phyloP scores from a whole-genome alignment of 2,888 invertebrate species.

The Melipona bicolor region DNA sequence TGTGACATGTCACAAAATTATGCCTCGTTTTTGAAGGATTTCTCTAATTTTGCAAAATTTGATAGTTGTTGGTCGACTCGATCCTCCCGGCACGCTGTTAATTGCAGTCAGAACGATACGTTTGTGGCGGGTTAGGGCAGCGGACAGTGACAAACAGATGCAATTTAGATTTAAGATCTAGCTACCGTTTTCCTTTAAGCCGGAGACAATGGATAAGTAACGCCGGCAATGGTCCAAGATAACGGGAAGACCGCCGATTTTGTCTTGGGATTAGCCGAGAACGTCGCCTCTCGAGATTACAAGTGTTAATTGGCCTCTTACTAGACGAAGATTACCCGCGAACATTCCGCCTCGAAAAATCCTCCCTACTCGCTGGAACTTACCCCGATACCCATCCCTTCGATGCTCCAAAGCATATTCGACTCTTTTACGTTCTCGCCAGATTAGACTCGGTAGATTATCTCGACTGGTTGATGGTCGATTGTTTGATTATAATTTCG shows the following conservation, averaged over 20 bases:
- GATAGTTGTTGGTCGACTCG: constrained; percentile 5
- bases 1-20: no score
- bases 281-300: constrained; percentile 67
- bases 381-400: not conserved
- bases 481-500: no score
- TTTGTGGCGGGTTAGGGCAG: constrained; percentile 50
- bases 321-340: constrained; percentile 29
- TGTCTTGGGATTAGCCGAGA: constrained; percentile 67
- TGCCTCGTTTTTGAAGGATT: not conserved
- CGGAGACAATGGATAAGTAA: constrained; percentile 80
- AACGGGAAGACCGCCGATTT: constrained; percentile 72
- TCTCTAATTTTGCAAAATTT: not conserved
- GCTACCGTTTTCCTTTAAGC: constrained; percentile 69
- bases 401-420: not conserved
- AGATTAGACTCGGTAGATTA: not conserved
- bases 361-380: not conserved
- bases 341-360: constrained; percentile 18
- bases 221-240: constrained; percentile 77
- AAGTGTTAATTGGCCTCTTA: constrained; percentile 67
- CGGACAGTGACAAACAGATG: constrained; percentile 79
- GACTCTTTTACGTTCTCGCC: not conserved
- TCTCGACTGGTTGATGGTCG: not conserved
- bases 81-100: constrained; percentile 31
- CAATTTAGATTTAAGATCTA: constrained; percentile 83
- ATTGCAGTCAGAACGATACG: constrained; percentile 62